Evolutionary conservation across 1,140 invertebrate species (phyloP), one percentile per base, ranked within the genome.

Genomic region (Drosophila funebris): DNA sequence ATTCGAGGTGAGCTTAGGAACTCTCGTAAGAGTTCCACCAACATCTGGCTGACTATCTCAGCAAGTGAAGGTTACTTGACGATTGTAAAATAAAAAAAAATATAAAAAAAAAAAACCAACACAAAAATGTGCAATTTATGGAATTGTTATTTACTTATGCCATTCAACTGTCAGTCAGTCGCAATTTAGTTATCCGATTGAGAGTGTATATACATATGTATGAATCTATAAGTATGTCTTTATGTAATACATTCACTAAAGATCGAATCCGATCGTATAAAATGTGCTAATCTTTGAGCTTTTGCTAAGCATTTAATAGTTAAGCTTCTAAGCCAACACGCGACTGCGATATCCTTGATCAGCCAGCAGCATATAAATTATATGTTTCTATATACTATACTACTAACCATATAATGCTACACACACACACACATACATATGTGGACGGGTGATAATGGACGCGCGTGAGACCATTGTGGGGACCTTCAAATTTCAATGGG

Each of bases 401-500:
- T 50, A 18, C 29, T n/a, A n/a, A n/a, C 18, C 16, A 11, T 46
- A 16, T 41, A 57, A 2, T 4, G 7, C 3, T 22, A 7, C 24
- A 50, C 14, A 53, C 18, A 36, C 13, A 16, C 5, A 24, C 13
- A 39, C 14, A 13, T 44, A 39, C 27, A 13, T 11, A 39, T 36
- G 4, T 33, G 41, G 6, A 44, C 8, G 44, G 22, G 22, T 11
- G 22, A 33, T 46, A 43, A 46, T 44, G 13, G 61, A 18, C 33
- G 52, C 68, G 68, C 52, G 68, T 56, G 61, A 57, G 61, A 57
- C 68, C 68, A 37, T 50, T 71, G 61, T 18, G 61, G 52, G 52
- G 61, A 71, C 68, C 68, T 71, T 71, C 52, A 66, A 64, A 57
- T 48, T 66, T 66, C 27, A 24, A 71, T 66, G 50, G 62, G 37